These are phyloP conservation scores for Puffinus mauretanicus DNA, from an alignment of 2,113 vertebrate species.

Conservation along the genomic window DNA sequence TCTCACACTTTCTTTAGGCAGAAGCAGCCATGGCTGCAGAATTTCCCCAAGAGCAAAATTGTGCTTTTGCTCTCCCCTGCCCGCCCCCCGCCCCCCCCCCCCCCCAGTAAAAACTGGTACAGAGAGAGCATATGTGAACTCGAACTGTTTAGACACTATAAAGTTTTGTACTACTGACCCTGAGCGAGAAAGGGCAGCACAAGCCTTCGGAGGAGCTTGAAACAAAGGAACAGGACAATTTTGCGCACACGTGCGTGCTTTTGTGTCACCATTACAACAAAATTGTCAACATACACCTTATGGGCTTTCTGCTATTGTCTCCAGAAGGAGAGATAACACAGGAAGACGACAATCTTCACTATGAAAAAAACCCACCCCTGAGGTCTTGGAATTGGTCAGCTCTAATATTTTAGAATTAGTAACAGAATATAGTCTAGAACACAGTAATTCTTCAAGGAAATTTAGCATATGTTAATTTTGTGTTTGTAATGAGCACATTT, in stretches of 20 bases:
- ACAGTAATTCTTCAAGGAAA: not conserved
- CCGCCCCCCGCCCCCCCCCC: fast-evolving
- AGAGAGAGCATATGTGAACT: not conserved
- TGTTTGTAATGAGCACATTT: not conserved
- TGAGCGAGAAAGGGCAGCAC: not conserved
- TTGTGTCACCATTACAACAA: not conserved
- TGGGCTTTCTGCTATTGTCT: not conserved
- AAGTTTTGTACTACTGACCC: not conserved
- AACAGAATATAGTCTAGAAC: not conserved
- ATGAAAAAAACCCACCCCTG: fast-evolving
- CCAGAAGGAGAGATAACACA: not conserved
- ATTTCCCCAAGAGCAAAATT: not conserved
- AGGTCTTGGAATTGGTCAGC: not conserved
- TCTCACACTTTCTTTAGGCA: not conserved
- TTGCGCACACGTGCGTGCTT: fast-evolving
- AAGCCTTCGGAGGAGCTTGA: not conserved
- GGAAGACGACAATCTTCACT: not conserved
- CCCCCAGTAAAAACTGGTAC: not conserved
- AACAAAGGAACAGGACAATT: not conserved
- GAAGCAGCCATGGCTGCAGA: not conserved
- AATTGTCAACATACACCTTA: not conserved
- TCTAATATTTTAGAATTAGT: not conserved
- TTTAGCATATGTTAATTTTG: not conserved
- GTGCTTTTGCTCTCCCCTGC: not conserved
- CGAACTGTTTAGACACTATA: not conserved